These are phyloP conservation scores for Tadarida brasiliensis DNA, from an alignment of 2,797 vertebrate species.

Conservation along the genomic window DNA sequence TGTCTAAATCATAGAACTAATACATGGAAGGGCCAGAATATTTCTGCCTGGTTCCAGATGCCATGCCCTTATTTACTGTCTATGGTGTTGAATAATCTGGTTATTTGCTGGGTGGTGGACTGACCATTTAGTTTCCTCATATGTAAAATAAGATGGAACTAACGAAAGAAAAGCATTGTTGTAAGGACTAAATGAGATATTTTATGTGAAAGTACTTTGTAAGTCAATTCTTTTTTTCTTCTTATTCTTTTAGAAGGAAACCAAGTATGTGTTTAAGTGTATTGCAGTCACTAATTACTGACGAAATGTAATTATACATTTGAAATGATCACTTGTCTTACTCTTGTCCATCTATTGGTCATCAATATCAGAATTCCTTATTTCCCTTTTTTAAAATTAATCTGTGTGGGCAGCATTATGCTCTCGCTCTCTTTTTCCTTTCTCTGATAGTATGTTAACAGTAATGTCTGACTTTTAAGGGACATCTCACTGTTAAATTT, in stretches of 20 bases:
- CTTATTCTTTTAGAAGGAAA: constrained; percentile 14
- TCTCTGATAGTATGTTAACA: neutral
- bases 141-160: neutral
- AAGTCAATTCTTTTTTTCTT: constrained; percentile 11
- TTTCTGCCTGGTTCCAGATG: neutral
- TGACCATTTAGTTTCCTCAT: neutral
- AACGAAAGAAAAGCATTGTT: constrained; percentile 25
- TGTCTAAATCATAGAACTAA: neutral
- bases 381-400: constrained; percentile 20
- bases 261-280: constrained; percentile 16
- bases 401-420: neutral
- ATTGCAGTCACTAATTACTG: constrained; percentile 27
- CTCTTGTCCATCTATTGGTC: neutral
- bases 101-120: neutral
- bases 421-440: neutral
- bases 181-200: constrained; percentile 22
- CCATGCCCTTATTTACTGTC: neutral
- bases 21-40: neutral
- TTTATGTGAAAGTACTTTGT: constrained; percentile 34
- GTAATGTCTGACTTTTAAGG: neutral
- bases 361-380: neutral
- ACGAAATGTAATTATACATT: constrained; percentile 47
- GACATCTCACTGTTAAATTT: constrained; percentile 2
- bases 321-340: constrained; percentile 58
- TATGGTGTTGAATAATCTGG: neutral